Conservation (phyloP, 2,113 vertebrate species). For the Kryptolebias marmoratus region DNA sequence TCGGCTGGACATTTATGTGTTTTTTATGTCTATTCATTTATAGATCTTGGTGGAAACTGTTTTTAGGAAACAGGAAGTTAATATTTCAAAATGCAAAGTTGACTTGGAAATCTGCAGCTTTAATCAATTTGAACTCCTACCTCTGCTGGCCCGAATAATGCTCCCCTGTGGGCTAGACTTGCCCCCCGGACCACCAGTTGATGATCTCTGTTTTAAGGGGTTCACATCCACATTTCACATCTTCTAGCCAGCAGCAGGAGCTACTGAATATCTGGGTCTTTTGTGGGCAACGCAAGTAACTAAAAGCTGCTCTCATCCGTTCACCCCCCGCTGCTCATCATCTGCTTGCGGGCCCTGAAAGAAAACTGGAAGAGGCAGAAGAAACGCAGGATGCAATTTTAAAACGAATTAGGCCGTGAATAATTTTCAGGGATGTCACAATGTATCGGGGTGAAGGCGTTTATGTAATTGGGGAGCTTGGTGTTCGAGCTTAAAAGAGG, state of each 20-base stretch:
- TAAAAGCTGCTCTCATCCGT: conserved; percentile 45
- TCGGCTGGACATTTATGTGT: no score
- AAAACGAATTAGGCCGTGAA: conserved; percentile 71
- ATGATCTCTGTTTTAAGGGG: neutral
- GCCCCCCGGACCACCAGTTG: no score
- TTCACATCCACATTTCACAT: conserved; percentile 50
- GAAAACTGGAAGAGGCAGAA: conserved; percentile 32
- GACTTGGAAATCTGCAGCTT: no score
- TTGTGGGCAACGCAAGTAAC: conserved; percentile 46
- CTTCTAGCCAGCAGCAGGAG: conserved; percentile 53
- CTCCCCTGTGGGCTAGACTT: no score
- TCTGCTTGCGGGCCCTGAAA: conserved; percentile 51
- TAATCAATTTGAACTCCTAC: no score
- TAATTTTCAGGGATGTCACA: conserved; percentile 72
- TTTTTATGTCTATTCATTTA: no score
- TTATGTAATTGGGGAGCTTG: conserved; percentile 69
- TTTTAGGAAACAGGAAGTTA: no score
- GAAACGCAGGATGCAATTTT: conserved; percentile 62
- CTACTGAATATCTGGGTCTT: conserved; percentile 24
- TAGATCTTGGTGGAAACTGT: no score
- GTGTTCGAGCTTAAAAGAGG: conserved; percentile 39
- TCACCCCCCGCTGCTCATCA: conserved; percentile 40
- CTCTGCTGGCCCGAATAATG: no score
- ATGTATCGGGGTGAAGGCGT: conserved; percentile 67
- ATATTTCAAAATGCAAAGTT: no score